Percentiles rank a stretch among this genome's conserved stretches.
Evolutionary conservation across 2,888 invertebrate genomes (phyloP).

Genomic region (Euzophera pinguis): DNA sequence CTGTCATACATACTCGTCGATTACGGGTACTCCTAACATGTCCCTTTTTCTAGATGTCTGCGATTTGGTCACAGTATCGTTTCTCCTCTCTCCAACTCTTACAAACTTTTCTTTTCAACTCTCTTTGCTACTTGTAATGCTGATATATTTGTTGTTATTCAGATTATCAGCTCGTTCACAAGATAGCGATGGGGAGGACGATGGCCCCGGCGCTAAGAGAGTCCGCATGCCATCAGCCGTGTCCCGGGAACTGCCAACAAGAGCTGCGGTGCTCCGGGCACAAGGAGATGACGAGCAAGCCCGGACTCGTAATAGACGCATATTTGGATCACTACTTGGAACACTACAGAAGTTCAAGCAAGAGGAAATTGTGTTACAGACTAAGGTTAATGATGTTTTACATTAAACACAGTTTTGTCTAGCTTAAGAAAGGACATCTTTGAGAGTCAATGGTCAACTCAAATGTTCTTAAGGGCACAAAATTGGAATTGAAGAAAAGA

Average conservation of each 20-base stretch:
- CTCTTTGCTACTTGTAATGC: too few relatives aligned
- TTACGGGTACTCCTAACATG: too few relatives aligned
- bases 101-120: too few relatives aligned
- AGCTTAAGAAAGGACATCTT: too few relatives aligned
- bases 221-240: conserved; percentile 84
- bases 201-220: conserved; percentile 52
- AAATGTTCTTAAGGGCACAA: too few relatives aligned
- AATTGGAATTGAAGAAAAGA: too few relatives aligned
- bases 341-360: conserved; percentile 97
- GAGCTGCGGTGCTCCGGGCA: conserved; percentile 79
- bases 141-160: neutral
- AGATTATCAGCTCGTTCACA: conserved; percentile 64
- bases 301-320: conserved; percentile 91
- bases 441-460: too few relatives aligned
- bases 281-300: conserved; percentile 91
- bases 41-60: too few relatives aligned
- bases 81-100: too few relatives aligned
- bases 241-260: conserved; percentile 90
- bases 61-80: too few relatives aligned
- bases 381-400: conserved; percentile 80
- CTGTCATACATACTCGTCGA: too few relatives aligned
- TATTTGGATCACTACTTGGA: conserved; percentile 97
- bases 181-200: conserved; percentile 75
- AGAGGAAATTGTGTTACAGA: conserved; percentile 93
- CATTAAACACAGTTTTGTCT: too few relatives aligned